Base-by-base conservation (phyloP, 2,113 vertebrate species). In the Scophthalmus maximus region DNA sequence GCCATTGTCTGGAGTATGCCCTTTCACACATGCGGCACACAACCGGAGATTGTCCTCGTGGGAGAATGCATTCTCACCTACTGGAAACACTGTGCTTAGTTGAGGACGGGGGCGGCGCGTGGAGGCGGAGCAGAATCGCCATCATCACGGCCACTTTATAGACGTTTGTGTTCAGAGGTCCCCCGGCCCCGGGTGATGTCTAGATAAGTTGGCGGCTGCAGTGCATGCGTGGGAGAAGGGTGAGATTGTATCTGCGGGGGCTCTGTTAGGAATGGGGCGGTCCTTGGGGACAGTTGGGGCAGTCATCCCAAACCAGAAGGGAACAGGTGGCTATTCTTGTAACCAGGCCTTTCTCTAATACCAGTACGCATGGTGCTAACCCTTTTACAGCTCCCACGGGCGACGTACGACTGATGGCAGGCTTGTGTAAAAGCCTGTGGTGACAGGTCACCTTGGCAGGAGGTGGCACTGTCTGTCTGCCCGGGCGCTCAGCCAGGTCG, bases 391-490 rank as follows among this genome's bases (percentile, higher is more conserved):
- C 83, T 89, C 93, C 89, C 90, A 65, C 32, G 90, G 82, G 91
- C 66, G 68, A 83, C 71, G 60, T 84, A 86, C 84, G 86, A 40
- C 60, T 73, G 38, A 46, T 62, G 53, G 69, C 79, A 70, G 76
- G 67, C 68, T 51, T 47, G 82, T 65, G 67, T 88, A 83, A 92
- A 86, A 91, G 87, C 85, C 76, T 73, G 86, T 89, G 91, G 92
- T 91, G 93, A 94, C 91, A 91, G 90, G 87, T 92, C 90, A 91
- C 87, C 89, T 89, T 93, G 89, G 91, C 82, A 88, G 72, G 82
- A 60, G 61, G 76, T 79, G 79, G 67, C 47, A 76, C 79, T 40
- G 65, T 72, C 42, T 46, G 18, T n/a, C 71, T 58, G 59, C 32
- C 38, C 27, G 59, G 77, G 68, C 69, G 2, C 46, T 47, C 11